Conservation (phyloP, 1,140 invertebrate species). For the Pinna nobilis region DNA sequence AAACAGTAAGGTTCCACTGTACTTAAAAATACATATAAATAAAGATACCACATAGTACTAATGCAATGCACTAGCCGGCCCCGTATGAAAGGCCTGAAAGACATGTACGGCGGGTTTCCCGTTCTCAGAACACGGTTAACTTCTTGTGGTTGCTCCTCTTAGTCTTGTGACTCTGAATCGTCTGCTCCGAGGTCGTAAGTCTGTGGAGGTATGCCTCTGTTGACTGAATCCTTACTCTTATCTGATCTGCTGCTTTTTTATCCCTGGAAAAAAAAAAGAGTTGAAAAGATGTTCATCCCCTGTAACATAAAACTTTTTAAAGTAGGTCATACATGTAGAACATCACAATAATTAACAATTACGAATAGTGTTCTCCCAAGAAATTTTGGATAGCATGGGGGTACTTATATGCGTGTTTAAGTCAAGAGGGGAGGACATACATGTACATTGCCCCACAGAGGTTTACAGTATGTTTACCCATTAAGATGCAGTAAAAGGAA, state of each 20-base stretch:
- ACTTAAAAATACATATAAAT: no score
- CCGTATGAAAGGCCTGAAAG: no score
- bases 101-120: no score
- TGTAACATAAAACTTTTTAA: not conserved
- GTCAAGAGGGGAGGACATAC: no score
- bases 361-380: no score
- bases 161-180: conserved; percentile 82
- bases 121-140: conserved; percentile 82
- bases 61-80: no score
- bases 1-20: no score
- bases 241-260: conserved; percentile 75
- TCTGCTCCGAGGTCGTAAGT: conserved; percentile 79
- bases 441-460: no score
- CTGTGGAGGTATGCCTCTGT: conserved; percentile 80
- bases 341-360: not conserved
- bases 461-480: not conserved
- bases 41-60: no score
- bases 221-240: conserved; percentile 79
- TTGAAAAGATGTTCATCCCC: not conserved
- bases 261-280: conserved; percentile 60
- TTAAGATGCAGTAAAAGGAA: no score
- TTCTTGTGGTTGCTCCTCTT: conserved; percentile 82
- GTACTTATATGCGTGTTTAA: not conserved
- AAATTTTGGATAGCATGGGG: no score
- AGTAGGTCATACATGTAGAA: not conserved